These are phyloP conservation scores for Echiichthys vipera DNA, from an alignment of 2,797 vertebrate species.

Conservation along the genomic window DNA sequence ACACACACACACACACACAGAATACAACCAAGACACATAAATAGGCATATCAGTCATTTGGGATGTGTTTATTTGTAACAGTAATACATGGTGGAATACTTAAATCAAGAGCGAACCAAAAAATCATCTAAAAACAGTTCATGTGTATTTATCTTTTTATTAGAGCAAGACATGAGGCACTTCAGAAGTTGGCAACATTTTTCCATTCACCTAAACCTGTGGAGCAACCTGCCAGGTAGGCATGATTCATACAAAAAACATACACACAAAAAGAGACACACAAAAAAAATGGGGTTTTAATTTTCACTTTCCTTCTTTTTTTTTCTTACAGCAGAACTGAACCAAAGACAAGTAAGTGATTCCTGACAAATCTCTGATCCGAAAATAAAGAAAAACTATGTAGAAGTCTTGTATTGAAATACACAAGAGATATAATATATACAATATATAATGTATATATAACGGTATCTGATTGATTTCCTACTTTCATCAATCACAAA, in stretches of 20 bases:
- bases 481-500: too few relatives aligned
- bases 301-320: constrained; percentile 5
- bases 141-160: constrained; percentile 20
- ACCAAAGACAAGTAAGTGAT: constrained; percentile 68
- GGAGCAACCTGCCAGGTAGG: constrained; percentile 65
- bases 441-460: too few relatives aligned
- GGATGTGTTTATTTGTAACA: constrained; percentile 98
- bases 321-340: constrained; percentile 39
- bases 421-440: too few relatives aligned
- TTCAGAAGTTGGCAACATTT: constrained; percentile 85
- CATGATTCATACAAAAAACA: background rate
- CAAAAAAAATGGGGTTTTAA: background rate
- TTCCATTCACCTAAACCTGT: constrained; percentile 72
- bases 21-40: background rate
- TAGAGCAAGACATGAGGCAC: constrained; percentile 80
- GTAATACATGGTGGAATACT: constrained; percentile 97
- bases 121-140: constrained; percentile 87
- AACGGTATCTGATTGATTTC: too few relatives aligned
- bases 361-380: background rate
- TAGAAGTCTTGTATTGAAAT: too few relatives aligned
- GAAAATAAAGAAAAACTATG: background rate
- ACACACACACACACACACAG: background rate
- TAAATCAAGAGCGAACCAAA: constrained; percentile 92
- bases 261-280: background rate
- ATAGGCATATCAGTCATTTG: constrained; percentile 80